Base-by-base conservation (phyloP, 2,888 invertebrate species). In the Eurytoma californica region DNA sequence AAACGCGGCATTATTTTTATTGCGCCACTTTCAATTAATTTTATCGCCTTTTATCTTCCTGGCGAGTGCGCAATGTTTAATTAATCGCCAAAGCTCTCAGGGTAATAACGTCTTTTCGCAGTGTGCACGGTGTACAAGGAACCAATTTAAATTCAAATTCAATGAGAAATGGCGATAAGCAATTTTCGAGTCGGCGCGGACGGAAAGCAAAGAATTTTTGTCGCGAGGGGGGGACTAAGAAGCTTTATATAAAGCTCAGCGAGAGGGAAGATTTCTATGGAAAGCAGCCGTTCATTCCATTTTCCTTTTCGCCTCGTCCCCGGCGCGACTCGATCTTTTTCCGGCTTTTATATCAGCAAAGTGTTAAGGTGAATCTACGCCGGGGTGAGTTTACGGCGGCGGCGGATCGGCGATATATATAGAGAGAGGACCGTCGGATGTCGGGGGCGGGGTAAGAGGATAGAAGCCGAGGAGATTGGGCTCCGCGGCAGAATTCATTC, bases 291-390 rank as follows among this genome's bases (percentile, higher is more conserved):
- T 63, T 72, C 74, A 68, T 80, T 80, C 74, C 80, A 80, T 79
- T 81, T 74, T 81, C 77, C 61, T 70, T 69, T 74, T 72, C 39
- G 49, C 39, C 39, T 76, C 73, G 20, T 60, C 24, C 57, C 70
- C 60, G 14, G 28, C 58, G n/a, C 65, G 28, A 51, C 66, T 74
- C 77, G 74, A 74, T 80, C 72, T 82, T 70, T 65, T 73, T 72
- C 58, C 61, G 73, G 28, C 72, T 75, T 72, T 72, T 82, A 80
- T 77, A 77, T 80, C 80, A 68, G 74, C 73, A 75, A 80, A 65
- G 79, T 73, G 83, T 82, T 80, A 83, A 83, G 82, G 82, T 75
- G 81, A 85, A 83, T 85, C 84, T 83, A 82, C 60, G 63, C 12
- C 24, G 67, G 73, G 77, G 80, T 61, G 77, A 80, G 77, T 86